Percentiles rank a stretch among this genome's conserved stretches.
Conservation (phyloP, 1,140 invertebrate genomes). For the Drosophila prosaltans region DNA sequence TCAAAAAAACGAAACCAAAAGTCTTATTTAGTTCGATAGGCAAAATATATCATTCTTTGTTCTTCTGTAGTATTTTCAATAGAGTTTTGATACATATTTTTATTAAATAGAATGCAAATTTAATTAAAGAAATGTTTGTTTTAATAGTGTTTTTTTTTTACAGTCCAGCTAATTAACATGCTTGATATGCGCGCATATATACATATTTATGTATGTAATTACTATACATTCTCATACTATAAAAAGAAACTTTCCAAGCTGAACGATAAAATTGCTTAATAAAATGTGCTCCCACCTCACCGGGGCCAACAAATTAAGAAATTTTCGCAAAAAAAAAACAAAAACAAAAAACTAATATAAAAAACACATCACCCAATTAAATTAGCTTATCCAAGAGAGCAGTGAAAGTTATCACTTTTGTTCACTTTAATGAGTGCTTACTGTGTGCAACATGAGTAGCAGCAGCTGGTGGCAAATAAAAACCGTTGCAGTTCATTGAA, state of each 20-base stretch:
- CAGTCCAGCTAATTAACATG: slow-evolving; percentile 13
- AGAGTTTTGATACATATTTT: no score
- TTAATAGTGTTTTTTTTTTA: background rate
- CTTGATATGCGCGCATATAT: background rate
- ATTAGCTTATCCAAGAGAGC: slow-evolving; percentile 4
- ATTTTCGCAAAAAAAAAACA: background rate
- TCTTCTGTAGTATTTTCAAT: no score
- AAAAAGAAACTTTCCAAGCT: slow-evolving; percentile 19
- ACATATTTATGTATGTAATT: background rate
- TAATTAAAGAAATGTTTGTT: background rate
- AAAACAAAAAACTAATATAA: background rate
- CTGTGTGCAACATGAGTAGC: slow-evolving; percentile 18
- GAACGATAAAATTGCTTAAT: slow-evolving; percentile 9
- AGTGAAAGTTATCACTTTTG: slow-evolving; percentile 19
- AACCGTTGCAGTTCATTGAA: slow-evolving; percentile 45
- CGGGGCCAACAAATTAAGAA: background rate
- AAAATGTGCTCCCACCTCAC: background rate
- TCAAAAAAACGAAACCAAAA: no score
- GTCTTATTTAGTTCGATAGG: no score
- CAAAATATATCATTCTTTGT: no score
- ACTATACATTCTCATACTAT: background rate
- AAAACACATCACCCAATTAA: background rate
- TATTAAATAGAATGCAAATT: no score
- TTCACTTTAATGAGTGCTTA: slow-evolving; percentile 15
- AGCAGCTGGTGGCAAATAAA: slow-evolving; percentile 22